Evolutionary conservation across 2,888 invertebrate genomes (phyloP).

Genomic region (Diarsia rubi): DNA sequence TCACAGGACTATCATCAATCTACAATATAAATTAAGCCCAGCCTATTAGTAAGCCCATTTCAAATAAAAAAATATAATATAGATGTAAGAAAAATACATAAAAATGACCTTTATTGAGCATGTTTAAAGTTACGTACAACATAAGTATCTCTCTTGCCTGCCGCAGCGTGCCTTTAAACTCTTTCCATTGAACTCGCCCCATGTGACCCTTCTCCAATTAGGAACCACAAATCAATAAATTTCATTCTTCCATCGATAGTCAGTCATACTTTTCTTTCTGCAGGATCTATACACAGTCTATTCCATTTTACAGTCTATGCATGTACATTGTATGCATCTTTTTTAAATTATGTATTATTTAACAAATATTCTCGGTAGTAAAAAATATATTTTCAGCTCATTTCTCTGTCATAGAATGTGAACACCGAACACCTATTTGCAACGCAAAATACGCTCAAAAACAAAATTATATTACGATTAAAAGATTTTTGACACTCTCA

Average conservation of each 20-base stretch:
- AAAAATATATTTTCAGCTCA: neutral
- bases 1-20: neutral
- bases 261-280: neutral
- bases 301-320: neutral
- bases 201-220: neutral
- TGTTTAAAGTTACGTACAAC: neutral
- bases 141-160: neutral
- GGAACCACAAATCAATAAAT: neutral
- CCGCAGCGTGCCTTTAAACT: neutral
- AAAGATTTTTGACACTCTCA: neutral
- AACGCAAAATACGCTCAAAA: neutral
- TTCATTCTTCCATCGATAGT: neutral
- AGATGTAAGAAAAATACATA: neutral
- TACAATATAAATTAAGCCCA: neutral
- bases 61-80: neutral
- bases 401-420: neutral
- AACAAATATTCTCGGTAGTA: neutral
- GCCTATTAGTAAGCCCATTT: no score
- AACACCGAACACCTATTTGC: neutral
- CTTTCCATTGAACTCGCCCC: neutral
- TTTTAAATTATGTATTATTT: neutral
- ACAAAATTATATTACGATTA: neutral
- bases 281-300: neutral
- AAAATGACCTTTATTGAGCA: neutral
- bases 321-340: neutral